phyloP scores from a whole-genome alignment of 2,888 invertebrate species.

The Cybosia mesomella region DNA sequence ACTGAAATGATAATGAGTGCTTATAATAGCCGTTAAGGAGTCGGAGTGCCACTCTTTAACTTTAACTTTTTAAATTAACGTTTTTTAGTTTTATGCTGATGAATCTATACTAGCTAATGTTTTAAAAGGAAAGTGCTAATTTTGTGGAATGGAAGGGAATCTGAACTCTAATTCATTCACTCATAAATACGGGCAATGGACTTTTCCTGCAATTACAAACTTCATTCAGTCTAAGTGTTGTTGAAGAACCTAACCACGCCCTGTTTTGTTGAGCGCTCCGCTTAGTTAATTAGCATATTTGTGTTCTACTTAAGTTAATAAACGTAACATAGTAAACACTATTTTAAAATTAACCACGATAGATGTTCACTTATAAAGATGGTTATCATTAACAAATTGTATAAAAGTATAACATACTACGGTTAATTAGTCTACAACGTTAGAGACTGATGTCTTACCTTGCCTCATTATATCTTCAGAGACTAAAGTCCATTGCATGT shows the following conservation, averaged over 20 bases:
- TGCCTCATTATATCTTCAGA: background rate
- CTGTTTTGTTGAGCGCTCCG: background rate
- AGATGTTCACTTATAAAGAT: background rate
- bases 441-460: background rate
- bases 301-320: background rate
- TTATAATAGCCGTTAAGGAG: too few relatives aligned
- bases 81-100: too few relatives aligned
- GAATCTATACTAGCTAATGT: too few relatives aligned
- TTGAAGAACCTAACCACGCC: background rate
- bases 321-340: background rate
- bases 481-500: conserved; percentile 11
- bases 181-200: background rate
- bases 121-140: too few relatives aligned
- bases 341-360: background rate
- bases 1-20: too few relatives aligned
- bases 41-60: too few relatives aligned
- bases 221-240: background rate
- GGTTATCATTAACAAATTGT: background rate
- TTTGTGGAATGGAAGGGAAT: background rate
- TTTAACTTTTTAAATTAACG: too few relatives aligned
- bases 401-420: background rate
- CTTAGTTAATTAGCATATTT: background rate
- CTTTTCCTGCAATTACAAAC: background rate
- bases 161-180: background rate
- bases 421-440: too few relatives aligned